Percentiles rank a stretch among this genome's conserved stretches.
Conservation (phyloP, 2,113 vertebrate species). For the Catharus fuscescens region DNA sequence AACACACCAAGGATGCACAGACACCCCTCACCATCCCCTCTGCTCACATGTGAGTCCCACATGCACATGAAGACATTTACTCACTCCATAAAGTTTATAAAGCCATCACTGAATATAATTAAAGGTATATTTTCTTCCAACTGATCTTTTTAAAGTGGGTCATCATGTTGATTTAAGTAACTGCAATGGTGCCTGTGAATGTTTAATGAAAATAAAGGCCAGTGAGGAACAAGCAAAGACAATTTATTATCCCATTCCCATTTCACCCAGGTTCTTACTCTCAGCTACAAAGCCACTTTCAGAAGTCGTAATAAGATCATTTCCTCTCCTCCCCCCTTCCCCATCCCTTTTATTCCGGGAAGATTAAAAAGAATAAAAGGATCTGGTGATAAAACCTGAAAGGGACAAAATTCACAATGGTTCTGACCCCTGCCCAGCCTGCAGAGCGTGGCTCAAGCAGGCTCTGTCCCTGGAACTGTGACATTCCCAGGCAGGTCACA, state of each 20-base stretch:
- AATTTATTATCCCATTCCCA: conserved; percentile 21
- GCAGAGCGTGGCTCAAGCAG: rapidly evolving
- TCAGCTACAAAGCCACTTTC: background rate
- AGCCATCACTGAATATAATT: conserved; percentile 14
- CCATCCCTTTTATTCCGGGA: background rate
- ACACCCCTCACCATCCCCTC: background rate
- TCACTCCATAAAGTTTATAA: conserved; percentile 28
- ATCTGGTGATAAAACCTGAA: background rate
- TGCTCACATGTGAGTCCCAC: background rate
- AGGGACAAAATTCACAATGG: background rate
- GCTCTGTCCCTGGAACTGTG: background rate
- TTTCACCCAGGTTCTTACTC: background rate
- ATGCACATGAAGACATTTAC: background rate
- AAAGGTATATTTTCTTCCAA: conserved; percentile 2
- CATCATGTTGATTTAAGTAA: conserved; percentile 57
- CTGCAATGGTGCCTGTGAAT: background rate
- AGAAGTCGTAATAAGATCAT: background rate
- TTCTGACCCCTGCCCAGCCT: background rate
- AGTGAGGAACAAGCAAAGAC: background rate
- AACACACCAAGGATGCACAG: background rate
- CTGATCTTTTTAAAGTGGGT: conserved; percentile 26
- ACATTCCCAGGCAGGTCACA: background rate
- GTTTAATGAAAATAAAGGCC: conserved; percentile 44
- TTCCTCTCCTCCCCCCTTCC: background rate
- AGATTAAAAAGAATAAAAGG: conserved; percentile 30